These are phyloP conservation scores for Diplolepis rosae DNA, from an alignment of 2,888 invertebrate genomes.

Conservation along the genomic window DNA sequence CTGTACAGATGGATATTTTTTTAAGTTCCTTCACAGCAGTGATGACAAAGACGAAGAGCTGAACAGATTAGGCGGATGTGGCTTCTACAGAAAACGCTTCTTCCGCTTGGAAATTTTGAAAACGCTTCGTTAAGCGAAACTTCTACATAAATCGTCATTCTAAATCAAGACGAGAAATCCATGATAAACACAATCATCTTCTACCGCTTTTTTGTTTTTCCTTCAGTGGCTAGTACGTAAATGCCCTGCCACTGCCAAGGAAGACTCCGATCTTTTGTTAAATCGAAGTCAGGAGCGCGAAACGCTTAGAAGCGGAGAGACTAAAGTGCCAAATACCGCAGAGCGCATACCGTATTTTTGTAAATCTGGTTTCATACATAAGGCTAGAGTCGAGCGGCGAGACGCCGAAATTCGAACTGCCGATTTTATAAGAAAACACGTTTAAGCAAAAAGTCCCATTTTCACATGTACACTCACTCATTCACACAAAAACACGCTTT, in stretches of 20 bases:
- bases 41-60: slow-evolving; percentile 38
- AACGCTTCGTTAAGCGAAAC: neutral
- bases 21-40: slow-evolving; percentile 37
- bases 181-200: slow-evolving; percentile 2
- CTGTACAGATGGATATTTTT: neutral
- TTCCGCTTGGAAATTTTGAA: slow-evolving; percentile 10
- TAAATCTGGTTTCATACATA: slow-evolving; percentile 73
- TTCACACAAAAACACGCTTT: slow-evolving; percentile 26
- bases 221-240: slow-evolving; percentile 5
- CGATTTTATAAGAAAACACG: slow-evolving; percentile 69
- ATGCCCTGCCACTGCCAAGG: neutral
- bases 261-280: slow-evolving; percentile 8
- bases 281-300: slow-evolving; percentile 35
- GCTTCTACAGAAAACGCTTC: slow-evolving; percentile 35
- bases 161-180: neutral
- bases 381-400: slow-evolving; percentile 68
- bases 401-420: slow-evolving; percentile 70
- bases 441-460: slow-evolving; percentile 39
- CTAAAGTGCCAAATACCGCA: slow-evolving; percentile 71
- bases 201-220: neutral
- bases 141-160: neutral
- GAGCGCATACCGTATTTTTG: slow-evolving; percentile 73
- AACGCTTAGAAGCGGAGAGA: slow-evolving; percentile 50
- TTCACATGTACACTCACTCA: slow-evolving; percentile 35
- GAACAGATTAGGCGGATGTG: slow-evolving; percentile 29